Conservation (phyloP, 2,113 vertebrate genomes). For the Brienomyrus longianalis region DNA sequence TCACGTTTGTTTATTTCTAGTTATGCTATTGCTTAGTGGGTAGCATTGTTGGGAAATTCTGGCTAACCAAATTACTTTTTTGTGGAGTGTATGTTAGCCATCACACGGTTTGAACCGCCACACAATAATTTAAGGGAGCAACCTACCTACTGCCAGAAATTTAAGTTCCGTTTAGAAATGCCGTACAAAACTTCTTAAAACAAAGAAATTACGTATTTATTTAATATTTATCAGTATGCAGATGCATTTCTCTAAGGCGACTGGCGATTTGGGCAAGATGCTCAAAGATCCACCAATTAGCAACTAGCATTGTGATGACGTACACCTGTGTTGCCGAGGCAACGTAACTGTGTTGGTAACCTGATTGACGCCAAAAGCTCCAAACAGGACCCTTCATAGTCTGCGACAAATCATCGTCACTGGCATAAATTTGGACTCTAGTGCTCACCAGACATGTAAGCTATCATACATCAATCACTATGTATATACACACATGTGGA, state of each 20-base stretch:
- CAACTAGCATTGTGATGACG: background rate
- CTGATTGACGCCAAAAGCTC: slow-evolving; percentile 33
- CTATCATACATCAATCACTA: background rate
- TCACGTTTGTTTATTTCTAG: too few relatives aligned
- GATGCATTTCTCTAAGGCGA: background rate
- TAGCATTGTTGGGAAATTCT: too few relatives aligned
- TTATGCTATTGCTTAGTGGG: too few relatives aligned
- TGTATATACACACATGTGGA: background rate
- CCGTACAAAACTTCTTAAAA: background rate
- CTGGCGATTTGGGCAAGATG: background rate
- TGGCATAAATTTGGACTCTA: background rate
- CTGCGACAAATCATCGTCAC: slow-evolving; percentile 4
- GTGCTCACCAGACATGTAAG: background rate
- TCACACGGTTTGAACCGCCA: background rate
- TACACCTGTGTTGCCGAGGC: slow-evolving; percentile 37
- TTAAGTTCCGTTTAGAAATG: background rate
- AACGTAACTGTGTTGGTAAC: slow-evolving; percentile 43
- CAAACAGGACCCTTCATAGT: slow-evolving; percentile 15
- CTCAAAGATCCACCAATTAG: background rate
- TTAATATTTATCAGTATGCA: background rate
- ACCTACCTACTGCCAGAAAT: too few relatives aligned
- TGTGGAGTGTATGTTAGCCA: background rate
- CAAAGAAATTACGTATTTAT: background rate
- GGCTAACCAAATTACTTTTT: too few relatives aligned
- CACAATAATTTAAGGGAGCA: background rate